Evolutionary conservation across 2,888 invertebrate species (phyloP).

Genomic region (Athalia circularis): DNA sequence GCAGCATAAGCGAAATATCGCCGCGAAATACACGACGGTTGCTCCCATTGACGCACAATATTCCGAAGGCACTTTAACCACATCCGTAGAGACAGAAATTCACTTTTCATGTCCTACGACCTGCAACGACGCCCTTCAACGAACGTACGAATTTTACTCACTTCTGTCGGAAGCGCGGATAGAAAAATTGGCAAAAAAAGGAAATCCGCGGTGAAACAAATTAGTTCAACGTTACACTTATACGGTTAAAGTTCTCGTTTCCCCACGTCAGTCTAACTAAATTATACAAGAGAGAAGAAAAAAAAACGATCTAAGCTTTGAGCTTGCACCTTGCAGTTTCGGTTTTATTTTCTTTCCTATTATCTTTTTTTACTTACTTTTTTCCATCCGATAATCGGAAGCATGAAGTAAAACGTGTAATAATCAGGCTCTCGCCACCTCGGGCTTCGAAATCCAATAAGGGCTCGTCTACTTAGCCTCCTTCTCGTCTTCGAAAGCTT

Average conservation of each 20-base stretch:
- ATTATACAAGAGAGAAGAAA: too few species aligned
- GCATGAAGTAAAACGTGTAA: not conserved
- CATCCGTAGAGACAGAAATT: not conserved
- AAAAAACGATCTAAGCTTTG: too few species aligned
- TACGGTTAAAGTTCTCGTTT: too few species aligned
- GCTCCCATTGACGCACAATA: conserved; percentile 4
- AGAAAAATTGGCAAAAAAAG: not conserved
- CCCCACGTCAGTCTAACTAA: too few species aligned
- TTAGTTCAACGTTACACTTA: not conserved
- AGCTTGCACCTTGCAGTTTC: too few species aligned
- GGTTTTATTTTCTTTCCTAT: too few species aligned
- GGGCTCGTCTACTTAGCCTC: conserved; percentile 58
- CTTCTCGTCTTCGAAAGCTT: conserved; percentile 54
- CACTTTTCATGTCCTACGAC: not conserved
- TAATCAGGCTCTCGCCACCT: not conserved
- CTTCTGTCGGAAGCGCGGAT: not conserved
- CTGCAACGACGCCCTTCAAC: not conserved
- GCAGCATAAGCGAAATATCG: conserved; percentile 36
- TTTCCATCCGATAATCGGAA: not conserved
- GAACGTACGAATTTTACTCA: not conserved
- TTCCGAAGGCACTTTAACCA: conserved; percentile 1
- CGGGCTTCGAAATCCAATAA: conserved; percentile 69
- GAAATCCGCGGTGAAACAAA: not conserved
- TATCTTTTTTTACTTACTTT: not conserved
- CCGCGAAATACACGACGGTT: not conserved